Percentiles rank a stretch among this genome's conserved stretches.
Conservation (phyloP, 1,140 invertebrate species). For the Caenorhabditis latens region DNA sequence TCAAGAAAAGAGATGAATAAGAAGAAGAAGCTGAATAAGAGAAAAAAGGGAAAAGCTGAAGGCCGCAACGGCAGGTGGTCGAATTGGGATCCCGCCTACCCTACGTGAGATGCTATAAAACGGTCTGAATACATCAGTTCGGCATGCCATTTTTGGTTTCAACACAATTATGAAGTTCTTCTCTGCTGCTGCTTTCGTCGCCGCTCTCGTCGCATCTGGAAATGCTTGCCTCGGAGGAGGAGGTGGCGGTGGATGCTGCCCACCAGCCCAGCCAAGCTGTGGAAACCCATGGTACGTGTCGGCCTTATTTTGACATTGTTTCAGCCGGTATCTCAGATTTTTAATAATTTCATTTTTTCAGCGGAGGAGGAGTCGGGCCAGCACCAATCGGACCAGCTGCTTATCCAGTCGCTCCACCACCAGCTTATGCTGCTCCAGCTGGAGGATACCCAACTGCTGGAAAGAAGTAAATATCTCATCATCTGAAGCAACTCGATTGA, state of each 20-base stretch:
- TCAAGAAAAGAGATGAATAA: slow-evolving; percentile 3
- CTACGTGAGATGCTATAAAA: slow-evolving; percentile 11
- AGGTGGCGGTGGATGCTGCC: slow-evolving; percentile 26
- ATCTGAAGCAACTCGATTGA: slow-evolving; percentile 18
- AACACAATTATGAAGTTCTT: slow-evolving; percentile 52
- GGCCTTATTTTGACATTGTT: neutral
- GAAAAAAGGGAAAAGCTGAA: slow-evolving; percentile 26
- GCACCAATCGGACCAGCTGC: slow-evolving; percentile 10
- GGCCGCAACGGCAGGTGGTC: slow-evolving; percentile 41
- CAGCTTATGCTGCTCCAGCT: slow-evolving; percentile 18
- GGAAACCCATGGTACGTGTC: slow-evolving; percentile 32
- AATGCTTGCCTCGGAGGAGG: slow-evolving; percentile 41
- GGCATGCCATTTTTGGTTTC: slow-evolving; percentile 44
- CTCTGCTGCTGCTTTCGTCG: slow-evolving; percentile 36
- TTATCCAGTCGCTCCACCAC: slow-evolving; percentile 42
- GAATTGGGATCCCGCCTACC: slow-evolving; percentile 32
- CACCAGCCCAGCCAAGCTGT: slow-evolving; percentile 25
- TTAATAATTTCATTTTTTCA: neutral
- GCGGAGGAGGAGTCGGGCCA: slow-evolving; percentile 26
- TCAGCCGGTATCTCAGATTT: neutral
- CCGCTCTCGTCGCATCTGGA: slow-evolving; percentile 32
- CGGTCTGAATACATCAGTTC: neutral
- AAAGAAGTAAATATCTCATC: slow-evolving; percentile 22
- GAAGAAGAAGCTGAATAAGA: neutral
- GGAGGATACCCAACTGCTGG: slow-evolving; percentile 42